These are phyloP conservation scores for Ornithoptera alexandrae DNA, from an alignment of 2,888 invertebrate species.

Conservation along the genomic window DNA sequence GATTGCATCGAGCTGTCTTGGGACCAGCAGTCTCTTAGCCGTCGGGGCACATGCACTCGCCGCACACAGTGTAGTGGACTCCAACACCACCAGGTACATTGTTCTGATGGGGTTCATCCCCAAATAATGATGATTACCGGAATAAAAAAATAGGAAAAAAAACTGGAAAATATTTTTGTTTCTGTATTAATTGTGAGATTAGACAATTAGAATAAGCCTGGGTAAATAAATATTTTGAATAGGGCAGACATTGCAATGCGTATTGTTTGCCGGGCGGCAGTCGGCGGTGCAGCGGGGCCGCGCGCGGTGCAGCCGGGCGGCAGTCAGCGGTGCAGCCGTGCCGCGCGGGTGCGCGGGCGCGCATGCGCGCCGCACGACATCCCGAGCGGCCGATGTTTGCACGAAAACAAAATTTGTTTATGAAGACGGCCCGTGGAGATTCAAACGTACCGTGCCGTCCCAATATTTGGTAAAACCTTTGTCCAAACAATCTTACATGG, in stretches of 20 bases:
- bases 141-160: too few species aligned
- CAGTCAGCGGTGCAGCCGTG: constrained; percentile 6
- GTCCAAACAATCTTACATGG: constrained; percentile 43
- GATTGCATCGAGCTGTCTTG: too few species aligned
- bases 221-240: neutral
- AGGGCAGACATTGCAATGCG: neutral
- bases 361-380: constrained; percentile 11
- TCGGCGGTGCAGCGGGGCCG: constrained; percentile 6
- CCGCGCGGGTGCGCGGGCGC: neutral
- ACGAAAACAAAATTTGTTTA: constrained; percentile 41
- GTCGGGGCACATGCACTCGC: too few species aligned
- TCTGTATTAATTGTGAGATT: too few species aligned
- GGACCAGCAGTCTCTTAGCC: too few species aligned
- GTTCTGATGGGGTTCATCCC: too few species aligned
- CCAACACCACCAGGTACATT: too few species aligned
- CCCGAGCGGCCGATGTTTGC: constrained; percentile 39
- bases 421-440: constrained; percentile 42
- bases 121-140: too few species aligned
- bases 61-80: too few species aligned
- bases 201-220: too few species aligned
- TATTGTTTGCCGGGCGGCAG: constrained; percentile 4
- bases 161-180: too few species aligned
- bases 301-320: constrained; percentile 11
- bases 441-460: constrained; percentile 48
- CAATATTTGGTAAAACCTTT: constrained; percentile 52